Conservation (phyloP, 2,888 invertebrate species). For the Nyleta sp. region DNA sequence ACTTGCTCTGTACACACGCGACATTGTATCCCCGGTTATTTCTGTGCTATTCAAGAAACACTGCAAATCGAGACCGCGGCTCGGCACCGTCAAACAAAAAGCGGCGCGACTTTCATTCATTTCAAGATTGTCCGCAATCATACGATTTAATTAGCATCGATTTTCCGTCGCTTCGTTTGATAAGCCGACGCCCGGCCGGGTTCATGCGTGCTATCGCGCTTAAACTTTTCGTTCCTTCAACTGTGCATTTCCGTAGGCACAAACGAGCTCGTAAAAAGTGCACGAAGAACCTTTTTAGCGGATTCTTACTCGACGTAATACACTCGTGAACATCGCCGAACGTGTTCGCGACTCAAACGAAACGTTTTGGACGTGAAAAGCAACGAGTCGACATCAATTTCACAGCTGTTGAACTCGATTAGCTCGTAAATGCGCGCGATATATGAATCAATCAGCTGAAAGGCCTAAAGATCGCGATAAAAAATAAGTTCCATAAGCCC, state of each 20-base stretch:
- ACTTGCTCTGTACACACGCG: slow-evolving; percentile 33
- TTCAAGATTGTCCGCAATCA: slow-evolving; percentile 1
- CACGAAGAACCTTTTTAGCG: too few relatives aligned
- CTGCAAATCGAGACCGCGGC: slow-evolving; percentile 10
- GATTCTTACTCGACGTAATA: too few relatives aligned
- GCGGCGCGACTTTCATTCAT: slow-evolving; percentile 1
- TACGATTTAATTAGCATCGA: slow-evolving; percentile 27
- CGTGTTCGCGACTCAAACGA: too few relatives aligned
- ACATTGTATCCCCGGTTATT: slow-evolving; percentile 35
- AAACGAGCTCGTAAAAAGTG: slow-evolving; percentile 1
- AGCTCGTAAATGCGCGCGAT: too few relatives aligned
- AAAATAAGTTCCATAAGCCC: not conserved
- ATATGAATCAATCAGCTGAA: not conserved
- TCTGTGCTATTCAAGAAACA: slow-evolving; percentile 2
- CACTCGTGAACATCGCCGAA: not conserved
- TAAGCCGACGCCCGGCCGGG: not conserved
- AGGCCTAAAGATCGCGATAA: not conserved
- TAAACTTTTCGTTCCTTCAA: not conserved
- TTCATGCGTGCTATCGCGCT: not conserved
- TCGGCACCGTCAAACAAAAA: slow-evolving; percentile 12
- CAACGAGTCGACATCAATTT: too few relatives aligned
- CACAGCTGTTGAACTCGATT: too few relatives aligned
- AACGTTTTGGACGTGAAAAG: too few relatives aligned
- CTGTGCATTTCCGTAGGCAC: not conserved
- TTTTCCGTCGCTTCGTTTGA: slow-evolving; percentile 19